These are phyloP conservation scores for Neolamprologus fasciatus DNA, from an alignment of 2,113 vertebrate species.

Conservation along the genomic window DNA sequence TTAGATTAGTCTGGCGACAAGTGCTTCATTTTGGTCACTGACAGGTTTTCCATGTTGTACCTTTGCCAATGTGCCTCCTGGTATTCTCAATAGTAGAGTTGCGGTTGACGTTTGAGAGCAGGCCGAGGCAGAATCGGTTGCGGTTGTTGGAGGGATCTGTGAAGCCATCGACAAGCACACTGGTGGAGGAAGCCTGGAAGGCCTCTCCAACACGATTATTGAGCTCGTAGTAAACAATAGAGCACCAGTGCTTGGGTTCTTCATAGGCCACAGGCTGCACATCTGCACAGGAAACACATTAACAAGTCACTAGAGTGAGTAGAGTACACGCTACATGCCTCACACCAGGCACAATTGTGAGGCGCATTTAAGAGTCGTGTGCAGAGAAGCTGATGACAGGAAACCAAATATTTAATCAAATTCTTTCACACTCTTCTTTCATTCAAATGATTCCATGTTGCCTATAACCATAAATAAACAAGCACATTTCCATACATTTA, in stretches of 20 bases:
- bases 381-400: conserved; percentile 1
- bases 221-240: conserved; percentile 99
- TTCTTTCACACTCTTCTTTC: neutral
- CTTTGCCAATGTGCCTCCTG: conserved; percentile 95
- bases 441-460: conserved; percentile 3
- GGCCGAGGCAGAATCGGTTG: conserved; percentile 96
- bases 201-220: conserved; percentile 96
- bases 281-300: conserved; percentile 74
- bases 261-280: conserved; percentile 96
- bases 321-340: neutral
- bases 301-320: conserved; percentile 3
- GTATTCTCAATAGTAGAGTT: conserved; percentile 99
- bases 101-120: conserved; percentile 97
- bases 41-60: conserved; percentile 46
- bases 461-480: conserved; percentile 9
- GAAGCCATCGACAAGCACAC: conserved; percentile 94
- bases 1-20: neutral
- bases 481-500: conserved; percentile 11
- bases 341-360: neutral
- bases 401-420: neutral
- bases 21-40: neutral
- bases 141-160: conserved; percentile 98
- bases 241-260: conserved; percentile 98
- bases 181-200: conserved; percentile 95
- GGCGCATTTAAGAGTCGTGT: neutral